Evolutionary conservation across 2,113 vertebrate genomes (phyloP).

Genomic region (Morphnarchus princeps): DNA sequence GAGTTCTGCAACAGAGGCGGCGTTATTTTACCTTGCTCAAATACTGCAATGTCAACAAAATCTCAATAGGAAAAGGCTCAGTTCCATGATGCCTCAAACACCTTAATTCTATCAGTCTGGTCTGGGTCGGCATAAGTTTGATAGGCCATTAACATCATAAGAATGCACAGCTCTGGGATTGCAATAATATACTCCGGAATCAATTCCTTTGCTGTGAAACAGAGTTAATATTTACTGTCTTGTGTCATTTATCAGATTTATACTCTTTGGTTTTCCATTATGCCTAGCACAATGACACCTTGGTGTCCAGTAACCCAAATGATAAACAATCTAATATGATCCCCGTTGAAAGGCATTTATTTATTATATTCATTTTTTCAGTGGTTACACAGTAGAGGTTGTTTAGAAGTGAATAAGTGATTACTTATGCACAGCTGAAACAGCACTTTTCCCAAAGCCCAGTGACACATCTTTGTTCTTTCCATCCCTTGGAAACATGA

Average conservation of each 20-base stretch:
- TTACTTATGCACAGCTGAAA: background rate
- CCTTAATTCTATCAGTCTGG: background rate
- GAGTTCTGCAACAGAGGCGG: background rate
- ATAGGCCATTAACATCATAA: background rate
- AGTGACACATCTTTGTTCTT: background rate
- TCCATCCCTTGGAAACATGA: background rate
- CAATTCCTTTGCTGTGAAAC: background rate
- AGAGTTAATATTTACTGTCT: background rate
- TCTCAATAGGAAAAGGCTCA: background rate
- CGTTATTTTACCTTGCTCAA: background rate
- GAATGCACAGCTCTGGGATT: background rate
- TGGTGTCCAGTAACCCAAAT: background rate
- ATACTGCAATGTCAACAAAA: background rate
- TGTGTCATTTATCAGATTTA: background rate
- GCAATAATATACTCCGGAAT: background rate
- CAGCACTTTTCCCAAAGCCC: background rate
- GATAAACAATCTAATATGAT: background rate
- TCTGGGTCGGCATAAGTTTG: accelerated
- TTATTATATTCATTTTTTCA: background rate
- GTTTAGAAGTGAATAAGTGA: background rate
- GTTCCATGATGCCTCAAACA: background rate
- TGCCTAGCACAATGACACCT: background rate
- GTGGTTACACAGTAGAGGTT: background rate
- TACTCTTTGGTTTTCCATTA: background rate
- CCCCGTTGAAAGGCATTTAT: background rate